Base-by-base conservation (phyloP, 2,797 vertebrate genomes). In the Gymnodraco acuticeps region DNA sequence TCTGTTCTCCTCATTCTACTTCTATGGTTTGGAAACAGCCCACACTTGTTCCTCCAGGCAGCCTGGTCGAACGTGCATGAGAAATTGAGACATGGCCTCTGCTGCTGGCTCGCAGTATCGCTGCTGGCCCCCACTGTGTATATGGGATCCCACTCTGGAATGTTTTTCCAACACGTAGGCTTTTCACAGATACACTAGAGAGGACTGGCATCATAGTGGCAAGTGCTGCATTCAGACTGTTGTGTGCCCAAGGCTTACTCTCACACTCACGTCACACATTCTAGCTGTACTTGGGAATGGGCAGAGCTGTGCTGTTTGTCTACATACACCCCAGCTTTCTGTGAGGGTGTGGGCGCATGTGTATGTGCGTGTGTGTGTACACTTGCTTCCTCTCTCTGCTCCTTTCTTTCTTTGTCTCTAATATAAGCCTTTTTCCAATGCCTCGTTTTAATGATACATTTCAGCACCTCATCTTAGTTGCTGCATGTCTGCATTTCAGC, bases 241-340 rank as follows among this genome's bases (percentile, higher is more conserved):
- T 87, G 89, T 89, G 88, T 91, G 91, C 87, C 91, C 87, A 86
- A 76, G 90, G 81, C 91, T 88, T 86, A 86, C 90, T 91, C 81
- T 94, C 90, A 86, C 93, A 93, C 90, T 73, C 83, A 60, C 78
- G 19, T 90, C 86, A 83, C 88, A 95, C 92, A 95, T 95, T 95
- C 92, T 88, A 89, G 76, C 87, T 73, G 81, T 70, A 83, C 83
- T 84, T 88, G 94, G 85, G 86, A 94, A 94, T 87, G 87, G 87
- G 89, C 84, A 83, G 81, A 86, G 86, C 77, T 45, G 65, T 81
- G 81, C 33, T 86, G 84, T 94, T 93, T 93, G 91, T 87, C 85
- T 83, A 89, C 82, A 86, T 83, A 83, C 87, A 81, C 76, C 81
- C 90, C 78, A 75, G 65, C 65, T 90, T 81, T 84, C 78, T 68